phyloP scores from a whole-genome alignment of 2,888 invertebrate genomes.

The Drosophila pegasa region DNA sequence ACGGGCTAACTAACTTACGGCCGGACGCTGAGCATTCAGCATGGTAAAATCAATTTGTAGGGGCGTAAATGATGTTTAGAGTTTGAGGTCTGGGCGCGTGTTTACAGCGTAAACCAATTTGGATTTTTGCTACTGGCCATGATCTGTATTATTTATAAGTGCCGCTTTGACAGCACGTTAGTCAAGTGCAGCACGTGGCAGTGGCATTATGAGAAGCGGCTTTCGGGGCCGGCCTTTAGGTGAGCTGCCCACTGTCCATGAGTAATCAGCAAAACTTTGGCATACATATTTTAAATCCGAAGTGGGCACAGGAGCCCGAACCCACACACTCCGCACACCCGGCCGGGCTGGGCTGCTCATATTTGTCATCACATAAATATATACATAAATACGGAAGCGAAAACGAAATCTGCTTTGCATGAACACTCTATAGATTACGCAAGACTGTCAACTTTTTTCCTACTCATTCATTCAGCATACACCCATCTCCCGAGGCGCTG shows the following conservation, averaged over 20 bases:
- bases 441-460: slow-evolving; percentile 53
- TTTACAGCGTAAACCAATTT: slow-evolving; percentile 36
- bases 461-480: slow-evolving; percentile 13
- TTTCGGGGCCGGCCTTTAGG: background rate
- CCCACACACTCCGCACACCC: slow-evolving; percentile 1
- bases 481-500: slow-evolving; percentile 22
- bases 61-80: slow-evolving; percentile 27
- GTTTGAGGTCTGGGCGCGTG: slow-evolving; percentile 4
- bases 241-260: background rate
- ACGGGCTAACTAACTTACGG: slow-evolving; percentile 46
- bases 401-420: slow-evolving; percentile 65
- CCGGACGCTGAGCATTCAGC: slow-evolving; percentile 9
- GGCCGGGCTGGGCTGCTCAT: background rate
- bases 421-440: slow-evolving; percentile 63
- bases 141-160: slow-evolving; percentile 66
- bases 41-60: slow-evolving; percentile 46
- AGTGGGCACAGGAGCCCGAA: background rate
- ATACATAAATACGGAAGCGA: slow-evolving; percentile 34
- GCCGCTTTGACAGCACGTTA: slow-evolving; percentile 49
- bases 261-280: slow-evolving; percentile 25
- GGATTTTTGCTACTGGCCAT: slow-evolving; percentile 27
- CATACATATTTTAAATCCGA: slow-evolving; percentile 31
- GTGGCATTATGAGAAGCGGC: slow-evolving; percentile 7
- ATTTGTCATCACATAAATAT: slow-evolving; percentile 33
- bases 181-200: slow-evolving; percentile 52